Conservation (phyloP, 2,888 invertebrate genomes). For the Cosmopolites sordidus region DNA sequence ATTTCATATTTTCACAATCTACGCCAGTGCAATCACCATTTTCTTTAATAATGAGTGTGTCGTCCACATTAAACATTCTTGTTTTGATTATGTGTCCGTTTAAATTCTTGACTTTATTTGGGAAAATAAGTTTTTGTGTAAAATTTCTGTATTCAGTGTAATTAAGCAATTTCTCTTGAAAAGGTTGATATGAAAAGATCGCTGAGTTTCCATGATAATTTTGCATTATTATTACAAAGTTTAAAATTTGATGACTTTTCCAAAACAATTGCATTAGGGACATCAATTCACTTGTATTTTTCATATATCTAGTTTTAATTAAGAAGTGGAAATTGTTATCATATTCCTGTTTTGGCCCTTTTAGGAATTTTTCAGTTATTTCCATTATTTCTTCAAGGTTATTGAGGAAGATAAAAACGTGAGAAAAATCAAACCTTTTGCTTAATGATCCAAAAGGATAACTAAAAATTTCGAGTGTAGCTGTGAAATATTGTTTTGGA, state of each 20-base stretch:
- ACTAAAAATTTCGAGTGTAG: too few species aligned
- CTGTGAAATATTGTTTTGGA: too few species aligned
- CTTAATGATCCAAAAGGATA: too few species aligned
- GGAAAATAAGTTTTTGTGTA: neutral
- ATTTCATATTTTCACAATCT: too few species aligned
- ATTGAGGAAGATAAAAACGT: too few species aligned
- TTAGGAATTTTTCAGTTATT: too few species aligned
- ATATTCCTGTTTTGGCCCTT: too few species aligned
- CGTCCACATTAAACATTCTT: neutral
- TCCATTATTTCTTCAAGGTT: too few species aligned
- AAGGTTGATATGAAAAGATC: conserved; percentile 1
- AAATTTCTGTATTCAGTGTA: neutral
- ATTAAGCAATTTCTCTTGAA: conserved; percentile 2
- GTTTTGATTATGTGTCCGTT: conserved; percentile 7
- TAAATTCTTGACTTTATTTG: conserved; percentile 2
- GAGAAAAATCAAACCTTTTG: too few species aligned
- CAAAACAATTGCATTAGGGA: neutral
- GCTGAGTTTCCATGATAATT: neutral
- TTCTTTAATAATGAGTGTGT: neutral
- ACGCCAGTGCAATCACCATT: too few species aligned
- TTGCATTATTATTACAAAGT: neutral
- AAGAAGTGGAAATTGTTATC: too few species aligned
- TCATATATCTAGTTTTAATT: too few species aligned
- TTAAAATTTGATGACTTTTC: neutral
- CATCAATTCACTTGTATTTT: neutral